These are phyloP conservation scores for Ornithoptera alexandrae DNA, from an alignment of 2,888 invertebrate genomes.

Conservation along the genomic window DNA sequence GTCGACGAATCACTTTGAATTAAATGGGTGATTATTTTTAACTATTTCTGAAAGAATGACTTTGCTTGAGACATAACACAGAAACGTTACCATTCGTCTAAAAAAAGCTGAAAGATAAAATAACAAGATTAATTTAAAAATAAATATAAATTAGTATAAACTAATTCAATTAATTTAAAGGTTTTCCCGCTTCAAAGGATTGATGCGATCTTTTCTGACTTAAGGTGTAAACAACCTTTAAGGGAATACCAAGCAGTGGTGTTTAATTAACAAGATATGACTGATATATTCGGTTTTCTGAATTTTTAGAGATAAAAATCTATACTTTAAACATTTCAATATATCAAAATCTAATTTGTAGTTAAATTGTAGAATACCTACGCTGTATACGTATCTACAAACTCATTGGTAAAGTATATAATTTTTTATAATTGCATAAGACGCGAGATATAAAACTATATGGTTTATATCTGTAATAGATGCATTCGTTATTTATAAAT, in stretches of 20 bases:
- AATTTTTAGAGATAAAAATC: too few relatives aligned
- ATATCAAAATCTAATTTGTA: too few relatives aligned
- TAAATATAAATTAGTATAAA: background rate
- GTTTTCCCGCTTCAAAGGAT: background rate
- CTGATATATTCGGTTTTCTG: background rate
- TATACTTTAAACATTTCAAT: too few relatives aligned
- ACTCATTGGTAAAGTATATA: too few relatives aligned
- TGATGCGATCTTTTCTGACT: background rate
- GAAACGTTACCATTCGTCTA: slow-evolving; percentile 7
- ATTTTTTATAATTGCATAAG: too few relatives aligned
- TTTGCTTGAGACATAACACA: slow-evolving; percentile 17
- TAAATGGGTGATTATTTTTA: slow-evolving; percentile 35
- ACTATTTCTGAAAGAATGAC: slow-evolving; percentile 33
- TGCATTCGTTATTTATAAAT: too few relatives aligned
- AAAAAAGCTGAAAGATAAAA: slow-evolving; percentile 18
- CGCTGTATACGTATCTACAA: too few relatives aligned
- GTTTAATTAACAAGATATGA: background rate
- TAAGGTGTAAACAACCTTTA: background rate
- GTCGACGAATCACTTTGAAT: slow-evolving; percentile 27
- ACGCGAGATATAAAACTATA: too few relatives aligned
- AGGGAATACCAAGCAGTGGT: background rate
- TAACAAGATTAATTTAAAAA: slow-evolving; percentile 1
- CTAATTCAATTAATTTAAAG: background rate
- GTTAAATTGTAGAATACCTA: too few relatives aligned
- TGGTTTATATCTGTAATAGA: too few relatives aligned